These are phyloP conservation scores for Planococcus citri DNA, from an alignment of 1,140 invertebrate species.

Conservation along the genomic window DNA sequence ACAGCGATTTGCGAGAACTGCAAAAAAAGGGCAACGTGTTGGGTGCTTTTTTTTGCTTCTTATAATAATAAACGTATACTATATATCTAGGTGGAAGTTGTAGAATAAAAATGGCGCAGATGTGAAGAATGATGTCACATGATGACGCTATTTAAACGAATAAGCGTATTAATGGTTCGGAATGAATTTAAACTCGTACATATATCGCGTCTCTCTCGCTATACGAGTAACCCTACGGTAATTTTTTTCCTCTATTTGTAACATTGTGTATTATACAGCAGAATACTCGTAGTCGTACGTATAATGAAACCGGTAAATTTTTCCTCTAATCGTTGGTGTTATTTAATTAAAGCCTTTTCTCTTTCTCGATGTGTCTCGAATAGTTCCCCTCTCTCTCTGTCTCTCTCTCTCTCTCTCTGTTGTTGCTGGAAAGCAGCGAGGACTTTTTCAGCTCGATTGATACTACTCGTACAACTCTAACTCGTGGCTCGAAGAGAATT, in stretches of 20 bases:
- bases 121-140: conserved; percentile 3
- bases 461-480: too few relatives aligned
- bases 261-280: neutral
- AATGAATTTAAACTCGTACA: neutral
- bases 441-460: neutral
- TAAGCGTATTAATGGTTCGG: conserved; percentile 2
- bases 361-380: too few relatives aligned
- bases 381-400: too few relatives aligned
- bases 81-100: too few relatives aligned
- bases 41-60: too few relatives aligned
- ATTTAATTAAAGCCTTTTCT: neutral
- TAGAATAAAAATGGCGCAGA: neutral
- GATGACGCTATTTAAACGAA: neutral
- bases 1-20: too few relatives aligned
- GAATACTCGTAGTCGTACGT: too few relatives aligned
- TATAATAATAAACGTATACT: too few relatives aligned
- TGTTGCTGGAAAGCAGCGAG: neutral
- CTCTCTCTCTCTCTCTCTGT: too few relatives aligned
- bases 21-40: too few relatives aligned
- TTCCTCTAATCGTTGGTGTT: neutral
- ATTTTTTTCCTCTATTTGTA: neutral
- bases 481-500: too few relatives aligned
- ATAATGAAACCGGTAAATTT: neutral
- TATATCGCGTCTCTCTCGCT: neutral
- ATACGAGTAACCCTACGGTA: neutral